These are phyloP conservation scores for Heliconius nattereri DNA, from an alignment of 1,140 invertebrate genomes.

Conservation along the genomic window DNA sequence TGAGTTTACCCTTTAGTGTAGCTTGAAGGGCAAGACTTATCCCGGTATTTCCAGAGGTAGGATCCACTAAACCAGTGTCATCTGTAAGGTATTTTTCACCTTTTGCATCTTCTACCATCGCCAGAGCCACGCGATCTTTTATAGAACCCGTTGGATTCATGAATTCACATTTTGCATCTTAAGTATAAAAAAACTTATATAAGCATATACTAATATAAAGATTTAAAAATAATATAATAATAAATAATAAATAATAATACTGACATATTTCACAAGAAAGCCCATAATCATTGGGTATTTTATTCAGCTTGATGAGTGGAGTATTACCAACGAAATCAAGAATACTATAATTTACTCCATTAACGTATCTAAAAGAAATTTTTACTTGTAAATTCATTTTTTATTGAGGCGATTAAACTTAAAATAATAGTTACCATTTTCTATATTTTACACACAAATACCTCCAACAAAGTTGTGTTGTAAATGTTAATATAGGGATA, in stretches of 20 bases:
- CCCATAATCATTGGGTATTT: constrained; percentile 89
- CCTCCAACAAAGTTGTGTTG: no score
- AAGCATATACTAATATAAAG: not conserved
- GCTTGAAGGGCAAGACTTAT: constrained; percentile 96
- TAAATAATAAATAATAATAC: constrained; percentile 21
- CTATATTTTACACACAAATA: no score
- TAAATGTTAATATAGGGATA: no score
- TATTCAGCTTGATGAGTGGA: constrained; percentile 92
- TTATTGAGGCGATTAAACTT: not conserved
- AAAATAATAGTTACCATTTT: no score
- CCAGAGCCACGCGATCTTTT: constrained; percentile 95
- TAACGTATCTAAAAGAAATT: constrained; percentile 19
- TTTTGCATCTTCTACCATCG: constrained; percentile 98
- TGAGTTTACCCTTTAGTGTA: constrained; percentile 87
- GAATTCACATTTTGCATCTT: constrained; percentile 98
- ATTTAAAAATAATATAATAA: no score
- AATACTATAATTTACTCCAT: constrained; percentile 81
- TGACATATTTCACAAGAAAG: constrained; percentile 92
- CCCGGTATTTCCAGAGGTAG: constrained; percentile 96
- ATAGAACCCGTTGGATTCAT: constrained; percentile 98
- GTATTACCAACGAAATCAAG: constrained; percentile 94
- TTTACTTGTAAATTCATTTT: not conserved
- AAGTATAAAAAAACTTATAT: constrained; percentile 22
- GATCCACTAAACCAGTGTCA: constrained; percentile 92
- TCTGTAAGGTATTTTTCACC: constrained; percentile 89